Conservation (phyloP, 1,140 invertebrate genomes). For the Ctenoplectra terminalis region DNA sequence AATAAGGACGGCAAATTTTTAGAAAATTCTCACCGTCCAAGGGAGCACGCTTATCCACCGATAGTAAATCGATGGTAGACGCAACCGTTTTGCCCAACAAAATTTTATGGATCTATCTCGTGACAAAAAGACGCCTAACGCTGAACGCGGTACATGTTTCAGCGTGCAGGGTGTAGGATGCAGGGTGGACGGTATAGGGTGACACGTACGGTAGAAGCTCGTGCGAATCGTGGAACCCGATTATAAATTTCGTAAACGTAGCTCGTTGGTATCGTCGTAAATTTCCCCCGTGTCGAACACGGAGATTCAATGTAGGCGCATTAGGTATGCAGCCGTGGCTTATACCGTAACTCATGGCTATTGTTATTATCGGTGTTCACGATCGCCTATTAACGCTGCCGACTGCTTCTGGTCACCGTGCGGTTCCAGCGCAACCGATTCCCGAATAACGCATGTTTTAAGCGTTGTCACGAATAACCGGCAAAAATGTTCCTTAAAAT, state of each 20-base stretch:
- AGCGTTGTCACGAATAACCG: neutral
- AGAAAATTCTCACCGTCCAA: no score
- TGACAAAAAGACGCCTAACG: no score
- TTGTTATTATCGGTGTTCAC: slow-evolving; percentile 59
- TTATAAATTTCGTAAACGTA: slow-evolving; percentile 57
- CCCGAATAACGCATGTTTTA: neutral
- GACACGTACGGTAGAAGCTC: no score
- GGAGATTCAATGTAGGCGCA: slow-evolving; percentile 48
- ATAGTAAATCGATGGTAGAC: no score
- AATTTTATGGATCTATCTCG: no score
- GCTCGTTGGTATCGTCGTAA: slow-evolving; percentile 28
- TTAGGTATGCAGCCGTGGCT: slow-evolving; percentile 51
- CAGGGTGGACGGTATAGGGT: no score
- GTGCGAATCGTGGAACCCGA: slow-evolving; percentile 15
- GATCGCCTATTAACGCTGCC: slow-evolving; percentile 59
- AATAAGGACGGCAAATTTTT: no score
- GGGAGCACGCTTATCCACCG: no score
- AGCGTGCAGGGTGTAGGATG: no score
- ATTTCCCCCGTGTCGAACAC: slow-evolving; percentile 56
- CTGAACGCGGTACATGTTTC: no score
- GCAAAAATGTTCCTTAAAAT: neutral
- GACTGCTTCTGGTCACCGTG: slow-evolving; percentile 34
- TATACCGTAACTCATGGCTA: slow-evolving; percentile 58
- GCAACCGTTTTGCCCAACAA: no score
- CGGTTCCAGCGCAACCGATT: slow-evolving; percentile 23